A percentile compares a stretch with the other conserved stretches of the same genome.
These are phyloP conservation scores for Arvicanthis niloticus DNA, from an alignment of 2,113 vertebrate species.

Conservation along the genomic window DNA sequence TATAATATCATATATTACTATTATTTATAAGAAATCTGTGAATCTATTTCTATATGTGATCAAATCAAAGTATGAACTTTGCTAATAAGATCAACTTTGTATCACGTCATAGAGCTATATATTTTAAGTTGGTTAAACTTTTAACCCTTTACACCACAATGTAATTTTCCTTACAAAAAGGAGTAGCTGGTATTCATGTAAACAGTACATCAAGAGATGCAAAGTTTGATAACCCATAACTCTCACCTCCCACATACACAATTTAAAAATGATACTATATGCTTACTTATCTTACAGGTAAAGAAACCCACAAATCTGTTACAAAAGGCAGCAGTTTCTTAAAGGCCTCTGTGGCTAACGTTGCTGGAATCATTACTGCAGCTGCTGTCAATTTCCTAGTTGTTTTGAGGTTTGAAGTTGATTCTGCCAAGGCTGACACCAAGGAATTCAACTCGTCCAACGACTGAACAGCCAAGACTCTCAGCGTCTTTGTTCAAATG, in stretches of 20 bases:
- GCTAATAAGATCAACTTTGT: constrained; percentile 53
- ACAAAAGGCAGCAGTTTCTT: constrained; percentile 81
- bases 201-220: constrained; percentile 64
- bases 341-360: constrained; percentile 86
- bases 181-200: constrained; percentile 64
- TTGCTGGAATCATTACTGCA: constrained; percentile 80
- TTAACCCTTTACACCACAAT: constrained; percentile 57
- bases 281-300: constrained; percentile 71
- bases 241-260: constrained; percentile 63
- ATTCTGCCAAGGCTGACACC: constrained; percentile 84
- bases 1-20: constrained; percentile 66
- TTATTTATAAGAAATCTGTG: constrained; percentile 59
- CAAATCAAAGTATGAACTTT: constrained; percentile 68
- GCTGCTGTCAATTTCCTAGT: constrained; percentile 73
- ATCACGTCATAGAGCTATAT: neutral
- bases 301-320: constrained; percentile 74
- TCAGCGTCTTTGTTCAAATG: constrained; percentile 65
- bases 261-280: constrained; percentile 67
- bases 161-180: constrained; percentile 76
- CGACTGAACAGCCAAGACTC: constrained; percentile 66
- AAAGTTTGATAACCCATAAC: constrained; percentile 68
- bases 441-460: constrained; percentile 75
- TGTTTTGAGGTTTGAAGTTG: constrained; percentile 86
- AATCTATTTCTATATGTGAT: constrained; percentile 38
- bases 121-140: constrained; percentile 70